Evolutionary conservation across 2,888 invertebrate species (phyloP), one percentile per base, ranked within the genome.

Genomic region (Biston betularia): DNA sequence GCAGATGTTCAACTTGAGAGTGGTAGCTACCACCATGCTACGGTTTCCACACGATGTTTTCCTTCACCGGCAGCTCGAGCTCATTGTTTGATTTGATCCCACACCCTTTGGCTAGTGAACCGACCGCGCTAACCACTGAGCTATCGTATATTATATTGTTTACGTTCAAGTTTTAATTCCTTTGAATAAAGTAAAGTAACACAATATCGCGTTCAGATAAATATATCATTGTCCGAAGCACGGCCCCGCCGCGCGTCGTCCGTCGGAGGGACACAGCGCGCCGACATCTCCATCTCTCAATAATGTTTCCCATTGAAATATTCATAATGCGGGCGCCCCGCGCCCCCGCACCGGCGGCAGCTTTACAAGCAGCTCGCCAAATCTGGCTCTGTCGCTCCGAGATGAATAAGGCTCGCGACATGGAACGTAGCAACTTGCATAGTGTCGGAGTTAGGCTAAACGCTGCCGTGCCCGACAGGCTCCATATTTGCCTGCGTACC

Each of bases 241-340:
- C 50, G 34, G n/a, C 34, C 46, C 38, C 38, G 34, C 8, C 24
- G 53, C 53, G 38, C 11, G 24, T 53, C 35, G 53, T 61, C 45
- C 11, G 24, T 53, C 35, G 45, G 14, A 35, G 11, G 5, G 34
- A 53, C 38, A 61, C 35, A 53, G 33, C 11, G 49, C 33, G 15
- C 24, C 38, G 33, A 42, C 14, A 46, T 34, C 53, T 53, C 40
- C 56, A 33, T 68, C 12, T 55, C 48, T 35, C 48, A 65, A 69
- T 67, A 74, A 65, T 68, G 64, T 74, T 67, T 71, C 71, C 70
- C 61, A 71, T 74, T 68, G 74, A 74, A 76, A 78, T 78, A 76
- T 79, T 78, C 73, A 77, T 74, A 52, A 52, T 63, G 54, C 34
- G 24, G 11, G 24, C 57, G 58, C 68, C n/a, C n/a, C 58, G 42